phyloP scores from a whole-genome alignment of 2,113 vertebrate species.

The Monarcha castaneiventris region DNA sequence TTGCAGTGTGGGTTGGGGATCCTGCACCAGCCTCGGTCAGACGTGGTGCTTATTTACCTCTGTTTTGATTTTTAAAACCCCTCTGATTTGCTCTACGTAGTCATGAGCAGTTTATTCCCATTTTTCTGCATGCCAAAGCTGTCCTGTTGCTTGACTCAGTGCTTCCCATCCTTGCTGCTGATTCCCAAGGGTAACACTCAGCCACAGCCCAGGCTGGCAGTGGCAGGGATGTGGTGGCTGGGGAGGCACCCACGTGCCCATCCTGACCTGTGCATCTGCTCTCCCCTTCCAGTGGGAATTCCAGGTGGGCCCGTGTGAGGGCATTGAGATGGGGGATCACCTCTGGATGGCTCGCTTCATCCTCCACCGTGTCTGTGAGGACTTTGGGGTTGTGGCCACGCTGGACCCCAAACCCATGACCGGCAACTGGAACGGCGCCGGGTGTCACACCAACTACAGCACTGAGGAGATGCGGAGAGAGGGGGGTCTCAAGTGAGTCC shows the following conservation, averaged over 20 bases:
- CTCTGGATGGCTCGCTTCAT: slow-evolving; percentile 86
- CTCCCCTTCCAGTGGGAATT: slow-evolving; percentile 75
- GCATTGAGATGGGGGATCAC: slow-evolving; percentile 83
- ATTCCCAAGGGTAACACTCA: not conserved
- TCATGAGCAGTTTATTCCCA: not conserved
- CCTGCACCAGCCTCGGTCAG: not conserved
- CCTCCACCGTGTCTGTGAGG: slow-evolving; percentile 83
- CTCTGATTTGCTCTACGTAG: not conserved
- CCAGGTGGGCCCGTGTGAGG: slow-evolving; percentile 77
- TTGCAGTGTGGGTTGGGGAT: not conserved
- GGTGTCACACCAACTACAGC: slow-evolving; percentile 80
- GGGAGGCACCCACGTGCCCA: not conserved
- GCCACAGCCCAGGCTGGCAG: not conserved
- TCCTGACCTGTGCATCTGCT: not conserved
- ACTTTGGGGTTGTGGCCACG: slow-evolving; percentile 72
- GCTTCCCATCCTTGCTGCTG: not conserved
- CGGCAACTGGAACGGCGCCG: slow-evolving; percentile 72
- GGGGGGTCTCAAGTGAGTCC: slow-evolving; percentile 77
- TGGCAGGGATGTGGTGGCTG: not conserved
- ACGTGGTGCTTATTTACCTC: not conserved
- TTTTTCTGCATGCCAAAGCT: not conserved
- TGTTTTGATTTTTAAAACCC: not conserved
- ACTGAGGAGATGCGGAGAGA: slow-evolving; percentile 72
- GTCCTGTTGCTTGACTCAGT: not conserved
- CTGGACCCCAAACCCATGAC: slow-evolving; percentile 81